Conservation (phyloP, 1,140 invertebrate genomes). For the Papilio helenus region DNA sequence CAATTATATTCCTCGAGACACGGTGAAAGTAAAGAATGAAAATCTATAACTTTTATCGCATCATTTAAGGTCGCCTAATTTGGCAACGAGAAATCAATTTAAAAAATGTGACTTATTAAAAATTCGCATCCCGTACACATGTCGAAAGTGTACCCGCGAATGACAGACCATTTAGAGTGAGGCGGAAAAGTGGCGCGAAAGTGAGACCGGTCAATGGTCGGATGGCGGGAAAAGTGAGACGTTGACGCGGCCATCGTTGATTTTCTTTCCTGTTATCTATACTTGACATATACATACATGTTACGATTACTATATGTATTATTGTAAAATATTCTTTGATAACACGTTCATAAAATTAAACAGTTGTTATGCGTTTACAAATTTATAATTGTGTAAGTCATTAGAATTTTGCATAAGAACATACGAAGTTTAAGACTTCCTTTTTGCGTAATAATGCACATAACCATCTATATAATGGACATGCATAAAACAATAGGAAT, state of each 20-base stretch:
- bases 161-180: constrained; percentile 49
- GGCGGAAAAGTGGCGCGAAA: constrained; percentile 63
- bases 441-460: constrained; percentile 17
- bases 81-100: constrained; percentile 27
- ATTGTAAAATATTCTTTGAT: too few relatives aligned
- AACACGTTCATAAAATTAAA: too few relatives aligned
- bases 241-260: constrained; percentile 49
- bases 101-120: constrained; percentile 20
- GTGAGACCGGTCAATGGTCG: constrained; percentile 57
- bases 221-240: constrained; percentile 59
- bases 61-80: constrained; percentile 2
- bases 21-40: background rate
- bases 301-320: background rate
- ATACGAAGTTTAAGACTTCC: background rate
- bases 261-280: constrained; percentile 64
- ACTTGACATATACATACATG: constrained; percentile 45
- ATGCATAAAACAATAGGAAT: constrained; percentile 17
- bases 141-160: constrained; percentile 19
- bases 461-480: background rate
- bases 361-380: constrained; percentile 23
- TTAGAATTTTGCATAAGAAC: constrained; percentile 3
- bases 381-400: background rate
- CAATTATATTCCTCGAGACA: background rate
- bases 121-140: constrained; percentile 27
- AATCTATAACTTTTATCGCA: background rate